phyloP scores from a whole-genome alignment of 2,797 vertebrate genomes.

The Acipenser transmontanus region DNA sequence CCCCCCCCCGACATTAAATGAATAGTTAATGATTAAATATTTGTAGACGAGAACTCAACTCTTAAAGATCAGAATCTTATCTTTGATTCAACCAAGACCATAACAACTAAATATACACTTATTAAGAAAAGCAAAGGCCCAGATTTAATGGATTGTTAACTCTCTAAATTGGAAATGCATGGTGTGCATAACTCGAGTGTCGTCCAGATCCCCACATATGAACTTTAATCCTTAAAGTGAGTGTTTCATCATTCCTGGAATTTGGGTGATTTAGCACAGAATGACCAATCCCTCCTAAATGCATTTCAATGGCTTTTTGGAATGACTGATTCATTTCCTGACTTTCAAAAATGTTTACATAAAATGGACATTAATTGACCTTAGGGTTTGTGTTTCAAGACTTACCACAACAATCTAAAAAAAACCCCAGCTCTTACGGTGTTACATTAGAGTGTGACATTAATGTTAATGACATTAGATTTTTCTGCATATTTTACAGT shows the following conservation, averaged over 20 bases:
- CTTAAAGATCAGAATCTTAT: too few species aligned
- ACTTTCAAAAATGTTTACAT: constrained; percentile 45
- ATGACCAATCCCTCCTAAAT: constrained; percentile 29
- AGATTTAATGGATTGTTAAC: constrained; percentile 35
- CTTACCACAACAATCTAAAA: too few species aligned
- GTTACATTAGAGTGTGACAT: too few species aligned
- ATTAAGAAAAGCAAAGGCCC: neutral
- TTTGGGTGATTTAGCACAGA: constrained; percentile 30
- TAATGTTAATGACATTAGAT: too few species aligned
- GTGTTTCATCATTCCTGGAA: constrained; percentile 40
- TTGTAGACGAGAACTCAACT: too few species aligned
- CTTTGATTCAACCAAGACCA: too few species aligned
- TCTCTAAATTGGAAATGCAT: constrained; percentile 36
- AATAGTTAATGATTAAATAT: too few species aligned
- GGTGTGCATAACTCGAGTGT: constrained; percentile 44
- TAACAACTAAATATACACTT: too few species aligned
- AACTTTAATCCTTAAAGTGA: constrained; percentile 43
- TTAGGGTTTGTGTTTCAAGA: constrained; percentile 23
- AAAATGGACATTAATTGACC: constrained; percentile 31
- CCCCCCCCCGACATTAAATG: too few species aligned
- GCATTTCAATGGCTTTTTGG: constrained; percentile 23
- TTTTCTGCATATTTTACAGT: too few species aligned
- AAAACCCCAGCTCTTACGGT: too few species aligned
- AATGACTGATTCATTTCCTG: constrained; percentile 40
- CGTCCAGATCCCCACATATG: constrained; percentile 35